Percentiles rank a stretch among this genome's conserved stretches.
phyloP scores from a whole-genome alignment of 2,113 vertebrate species.

The Irena cyanogastra region DNA sequence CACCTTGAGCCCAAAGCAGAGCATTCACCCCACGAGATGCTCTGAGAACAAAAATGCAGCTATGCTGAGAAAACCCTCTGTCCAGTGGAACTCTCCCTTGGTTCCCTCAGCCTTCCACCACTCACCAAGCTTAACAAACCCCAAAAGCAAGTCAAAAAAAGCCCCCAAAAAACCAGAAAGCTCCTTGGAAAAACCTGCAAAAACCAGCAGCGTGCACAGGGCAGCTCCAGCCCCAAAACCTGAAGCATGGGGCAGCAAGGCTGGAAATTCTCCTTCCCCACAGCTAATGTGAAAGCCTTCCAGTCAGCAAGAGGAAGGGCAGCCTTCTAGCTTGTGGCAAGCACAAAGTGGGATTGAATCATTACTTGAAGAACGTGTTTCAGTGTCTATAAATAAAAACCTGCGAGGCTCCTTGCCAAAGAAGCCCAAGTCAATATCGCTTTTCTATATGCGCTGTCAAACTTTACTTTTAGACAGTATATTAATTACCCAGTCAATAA shows the following conservation, averaged over 20 bases:
- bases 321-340: slow-evolving; percentile 59
- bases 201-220: background rate
- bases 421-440: slow-evolving; percentile 67
- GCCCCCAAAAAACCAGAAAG: background rate
- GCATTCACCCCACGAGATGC: rapidly evolving
- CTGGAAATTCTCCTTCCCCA: background rate
- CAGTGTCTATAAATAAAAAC: slow-evolving; percentile 70
- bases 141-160: background rate
- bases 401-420: slow-evolving; percentile 49
- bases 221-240: background rate
- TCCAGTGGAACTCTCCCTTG: background rate
- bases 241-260: background rate
- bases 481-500: slow-evolving; percentile 81
- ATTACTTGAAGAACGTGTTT: slow-evolving; percentile 65
- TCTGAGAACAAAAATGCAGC: background rate
- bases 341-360: slow-evolving; percentile 57
- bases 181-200: background rate
- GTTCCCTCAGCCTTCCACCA: background rate
- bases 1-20: background rate
- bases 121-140: background rate
- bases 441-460: slow-evolving; percentile 67
- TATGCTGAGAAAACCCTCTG: background rate
- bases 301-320: slow-evolving; percentile 48
- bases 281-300: slow-evolving; percentile 46
- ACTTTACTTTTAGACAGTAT: slow-evolving; percentile 77